phyloP scores from a whole-genome alignment of 1,140 invertebrate species.

The Augochlora pura region DNA sequence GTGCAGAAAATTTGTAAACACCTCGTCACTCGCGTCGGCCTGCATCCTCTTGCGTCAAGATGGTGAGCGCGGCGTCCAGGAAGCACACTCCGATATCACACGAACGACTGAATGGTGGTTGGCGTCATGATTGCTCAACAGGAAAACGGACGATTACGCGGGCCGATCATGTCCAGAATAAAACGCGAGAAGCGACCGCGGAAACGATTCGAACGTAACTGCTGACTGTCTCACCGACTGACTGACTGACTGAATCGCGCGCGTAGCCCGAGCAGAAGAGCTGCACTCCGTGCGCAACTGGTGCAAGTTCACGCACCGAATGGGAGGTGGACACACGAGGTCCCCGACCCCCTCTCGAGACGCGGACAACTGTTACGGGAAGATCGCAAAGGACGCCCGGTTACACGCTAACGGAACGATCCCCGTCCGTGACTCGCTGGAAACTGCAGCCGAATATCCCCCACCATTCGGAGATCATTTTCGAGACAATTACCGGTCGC shows the following conservation, averaged over 20 bases:
- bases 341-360: slow-evolving; percentile 36
- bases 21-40: slow-evolving; percentile 8
- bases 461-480: too few relatives aligned
- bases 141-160: too few relatives aligned
- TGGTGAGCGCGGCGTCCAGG: too few relatives aligned
- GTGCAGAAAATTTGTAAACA: too few relatives aligned
- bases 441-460: too few relatives aligned
- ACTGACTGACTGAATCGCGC: too few relatives aligned
- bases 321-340: slow-evolving; percentile 7
- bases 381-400: slow-evolving; percentile 3
- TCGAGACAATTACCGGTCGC: too few relatives aligned
- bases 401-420: not conserved
- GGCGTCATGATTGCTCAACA: not conserved
- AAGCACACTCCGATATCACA: not conserved
- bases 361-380: slow-evolving; percentile 41
- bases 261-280: slow-evolving; percentile 5
- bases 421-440: too few relatives aligned
- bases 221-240: slow-evolving; percentile 25
- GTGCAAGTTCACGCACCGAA: slow-evolving; percentile 37
- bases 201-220: slow-evolving; percentile 45
- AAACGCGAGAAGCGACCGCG: slow-evolving; percentile 15
- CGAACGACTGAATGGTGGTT: not conserved
- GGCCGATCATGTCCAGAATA: not conserved
- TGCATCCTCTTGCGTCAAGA: slow-evolving; percentile 16
- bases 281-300: slow-evolving; percentile 46